Evolutionary conservation across 2,113 vertebrate genomes (phyloP), one percentile per base, ranked within the genome.

Genomic region (Enhydra lutris): DNA sequence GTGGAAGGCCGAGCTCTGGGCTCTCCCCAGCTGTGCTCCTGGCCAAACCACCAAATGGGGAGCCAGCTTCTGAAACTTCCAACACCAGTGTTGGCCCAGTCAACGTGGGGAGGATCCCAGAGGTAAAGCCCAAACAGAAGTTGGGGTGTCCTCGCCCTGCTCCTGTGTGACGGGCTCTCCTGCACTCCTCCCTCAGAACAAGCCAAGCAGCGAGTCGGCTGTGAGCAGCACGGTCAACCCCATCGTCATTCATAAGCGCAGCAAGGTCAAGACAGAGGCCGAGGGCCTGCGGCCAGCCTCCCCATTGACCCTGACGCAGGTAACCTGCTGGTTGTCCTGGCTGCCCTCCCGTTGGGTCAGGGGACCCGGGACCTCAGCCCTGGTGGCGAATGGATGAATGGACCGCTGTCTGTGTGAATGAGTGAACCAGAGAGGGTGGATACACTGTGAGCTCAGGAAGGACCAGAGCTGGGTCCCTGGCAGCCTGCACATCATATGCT

Each of bases 211-310:
- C 0, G 99, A 99, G 97, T 99, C 99, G 0, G 99, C 99, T 0
- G 99, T 99, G 76, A 99, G 99, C 99, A 99, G 99, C 98, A 99
- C 99, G 0, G 99, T 99, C 98, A 99, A 99, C 93, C 99, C 99
- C n/a, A 98, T 99, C 81, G 29, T 93, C 57, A 99, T 99, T 95
- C 99, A 99, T 95, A 99, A 99, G 94, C 99, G 99, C 97, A 99
- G 99, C 98, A 99, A 99, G 97, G 99, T 99, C 98, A 99, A 99
- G 98, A 99, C 98, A 0, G 99, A 99, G 98, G 98, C 97, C 0
- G 99, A 99, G 89, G 99, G 98, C 67, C 98, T 98, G 57, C 97
- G 97, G 61, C 98, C 99, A 42, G 98, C 98, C 42, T 99, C 99
- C 65, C 99, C 99, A 4, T 85, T 98, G 79, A 98, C 86, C 42